These are phyloP conservation scores for Cyanoliseus patagonus DNA, from an alignment of 2,113 vertebrate genomes.

Conservation along the genomic window DNA sequence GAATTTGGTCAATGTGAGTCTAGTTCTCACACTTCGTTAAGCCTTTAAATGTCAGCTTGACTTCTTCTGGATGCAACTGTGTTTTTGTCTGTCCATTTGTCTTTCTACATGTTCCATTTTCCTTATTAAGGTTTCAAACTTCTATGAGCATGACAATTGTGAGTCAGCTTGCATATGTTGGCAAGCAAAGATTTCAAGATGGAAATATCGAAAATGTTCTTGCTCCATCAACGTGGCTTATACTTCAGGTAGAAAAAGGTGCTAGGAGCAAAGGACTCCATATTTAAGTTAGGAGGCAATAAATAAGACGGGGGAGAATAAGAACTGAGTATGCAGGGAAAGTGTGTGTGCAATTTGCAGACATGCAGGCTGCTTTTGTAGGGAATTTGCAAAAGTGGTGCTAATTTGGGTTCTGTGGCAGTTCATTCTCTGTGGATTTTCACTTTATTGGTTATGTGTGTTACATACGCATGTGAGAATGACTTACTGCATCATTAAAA, in stretches of 20 bases:
- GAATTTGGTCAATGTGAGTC: neutral
- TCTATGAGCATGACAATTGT: neutral
- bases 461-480: accelerated
- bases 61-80: neutral
- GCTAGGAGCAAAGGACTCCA: neutral
- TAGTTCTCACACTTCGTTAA: neutral
- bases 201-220: neutral
- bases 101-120: neutral
- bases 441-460: neutral
- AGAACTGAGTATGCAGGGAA: neutral
- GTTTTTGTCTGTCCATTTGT: neutral
- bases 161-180: neutral
- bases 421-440: neutral
- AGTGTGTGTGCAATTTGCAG: neutral
- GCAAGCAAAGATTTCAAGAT: neutral
- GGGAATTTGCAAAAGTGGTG: neutral
- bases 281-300: neutral
- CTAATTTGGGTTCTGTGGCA: neutral
- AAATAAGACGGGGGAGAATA: neutral
- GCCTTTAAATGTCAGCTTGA: neutral
- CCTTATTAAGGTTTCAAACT: neutral
- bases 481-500: neutral
- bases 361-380: neutral
- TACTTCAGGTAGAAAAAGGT: neutral
- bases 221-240: neutral